Conservation (phyloP, 2,797 vertebrate species). For the Loriculus beryllinus region DNA sequence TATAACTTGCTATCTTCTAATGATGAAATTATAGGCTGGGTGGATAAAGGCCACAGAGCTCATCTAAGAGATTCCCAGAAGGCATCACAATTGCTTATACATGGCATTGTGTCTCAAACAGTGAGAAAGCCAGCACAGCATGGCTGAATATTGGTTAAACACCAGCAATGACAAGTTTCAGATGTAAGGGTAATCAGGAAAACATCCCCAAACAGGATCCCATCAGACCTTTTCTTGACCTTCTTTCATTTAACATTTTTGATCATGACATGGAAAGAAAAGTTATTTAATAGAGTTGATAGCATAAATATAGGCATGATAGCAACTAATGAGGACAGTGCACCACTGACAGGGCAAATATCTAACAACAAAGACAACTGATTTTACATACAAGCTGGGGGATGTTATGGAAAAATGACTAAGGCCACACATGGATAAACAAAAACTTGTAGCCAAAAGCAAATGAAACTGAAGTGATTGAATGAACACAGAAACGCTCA, state of each 20-base stretch:
- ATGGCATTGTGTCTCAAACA: background rate
- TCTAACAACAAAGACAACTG: background rate
- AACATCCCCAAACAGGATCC: background rate
- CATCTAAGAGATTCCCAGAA: background rate
- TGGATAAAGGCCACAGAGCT: background rate
- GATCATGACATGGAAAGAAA: background rate
- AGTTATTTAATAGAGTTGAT: background rate
- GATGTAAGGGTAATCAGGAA: background rate
- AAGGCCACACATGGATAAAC: background rate
- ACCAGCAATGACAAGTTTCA: background rate
- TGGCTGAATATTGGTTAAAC: background rate
- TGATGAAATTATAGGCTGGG: background rate
- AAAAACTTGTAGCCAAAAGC: background rate
- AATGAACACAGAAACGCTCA: background rate
- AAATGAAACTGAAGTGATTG: background rate
- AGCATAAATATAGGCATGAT: background rate
- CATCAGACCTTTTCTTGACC: background rate
- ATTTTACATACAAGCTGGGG: background rate
- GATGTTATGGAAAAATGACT: background rate
- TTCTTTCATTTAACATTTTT: background rate
- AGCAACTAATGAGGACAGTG: background rate
- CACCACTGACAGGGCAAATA: background rate
- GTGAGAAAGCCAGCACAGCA: background rate
- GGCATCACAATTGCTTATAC: background rate
- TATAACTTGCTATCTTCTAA: background rate